Percentiles rank a stretch among this genome's conserved stretches.
These are phyloP conservation scores for Olivierus martensii DNA, from an alignment of 1,140 invertebrate species.

Conservation along the genomic window DNA sequence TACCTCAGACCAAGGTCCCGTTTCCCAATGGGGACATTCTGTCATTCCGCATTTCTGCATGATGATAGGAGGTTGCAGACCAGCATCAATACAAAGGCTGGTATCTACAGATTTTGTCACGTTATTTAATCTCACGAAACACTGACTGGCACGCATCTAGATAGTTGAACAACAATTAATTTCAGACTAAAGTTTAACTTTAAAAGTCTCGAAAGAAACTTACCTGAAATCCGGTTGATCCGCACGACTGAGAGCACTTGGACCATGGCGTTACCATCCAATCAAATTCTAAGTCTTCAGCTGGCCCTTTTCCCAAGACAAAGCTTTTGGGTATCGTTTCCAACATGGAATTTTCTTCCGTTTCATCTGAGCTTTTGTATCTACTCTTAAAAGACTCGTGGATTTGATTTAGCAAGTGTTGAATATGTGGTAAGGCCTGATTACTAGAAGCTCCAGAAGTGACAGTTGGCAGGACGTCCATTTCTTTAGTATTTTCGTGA, in stretches of 20 bases:
- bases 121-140: conserved; percentile 45
- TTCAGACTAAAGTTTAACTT: conserved; percentile 19
- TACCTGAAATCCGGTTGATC: conserved; percentile 54
- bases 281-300: conserved; percentile 44
- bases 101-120: conserved; percentile 43
- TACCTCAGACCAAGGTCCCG: conserved; percentile 46
- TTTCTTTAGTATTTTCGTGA: no score
- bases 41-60: conserved; percentile 50
- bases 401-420: background rate
- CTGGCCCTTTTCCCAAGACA: conserved; percentile 30
- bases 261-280: conserved; percentile 75
- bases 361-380: no score
- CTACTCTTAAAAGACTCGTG: background rate
- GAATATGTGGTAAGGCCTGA: background rate
- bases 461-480: background rate
- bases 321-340: conserved; percentile 24
- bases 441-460: conserved; percentile 9
- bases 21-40: conserved; percentile 55
- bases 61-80: conserved; percentile 42
- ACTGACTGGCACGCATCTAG: conserved; percentile 52
- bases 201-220: conserved; percentile 1
- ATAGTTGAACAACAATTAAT: no score
- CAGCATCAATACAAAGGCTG: conserved; percentile 52
- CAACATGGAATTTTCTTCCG: background rate
- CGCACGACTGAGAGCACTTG: conserved; percentile 70